Base-by-base conservation (phyloP, 2,113 vertebrate genomes). In the Alouatta palliata region DNA sequence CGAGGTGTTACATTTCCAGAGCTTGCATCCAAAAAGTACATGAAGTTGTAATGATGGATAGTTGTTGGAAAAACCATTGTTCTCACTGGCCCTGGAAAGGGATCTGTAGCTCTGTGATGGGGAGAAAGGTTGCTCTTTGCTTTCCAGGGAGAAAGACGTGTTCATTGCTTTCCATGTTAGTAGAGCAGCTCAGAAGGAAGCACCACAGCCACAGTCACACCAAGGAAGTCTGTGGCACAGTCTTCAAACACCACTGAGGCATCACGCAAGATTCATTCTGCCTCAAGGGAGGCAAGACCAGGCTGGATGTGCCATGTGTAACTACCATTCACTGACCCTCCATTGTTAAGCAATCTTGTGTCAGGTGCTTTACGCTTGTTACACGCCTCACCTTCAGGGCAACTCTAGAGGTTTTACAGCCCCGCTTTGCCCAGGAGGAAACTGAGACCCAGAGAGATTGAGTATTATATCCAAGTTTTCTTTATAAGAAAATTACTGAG, bases 101-200 rank as follows among this genome's bases (percentile, higher is more conserved):
- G 19, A n/a, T 20, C 7, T 12, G 0, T 17, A 8, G 11, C 66
- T 91, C 54, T 47, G 11, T 47, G 47, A 2, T 47, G 35, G 35
- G 11, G 49, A 84, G 17, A 89, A 71, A 85, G 10, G 23, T 35
- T 25, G 27, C 21, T 32, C 35, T 85, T 84, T 37, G 70, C n/a
- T n/a, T n/a, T n/a, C n/a, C n/a, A n/a, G n/a, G n/a, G n/a, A n/a
- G n/a, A n/a, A n/a, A n/a, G n/a, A n/a, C n/a, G n/a, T n/a, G n/a
- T n/a, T n/a, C n/a, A n/a, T n/a, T n/a, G n/a, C n/a, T 81, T 37
- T 76, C 70, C 8, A n/a, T 0, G 0, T 37, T 45, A 68, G 35
- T 30, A 58, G 5, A 6, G 23, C n/a, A 49, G 27, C 47, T 87
- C 68, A 45, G 58, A 56, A 64, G 19, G 49, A 76, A 91, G 35